Conservation (phyloP, 92 coral and sea anemone genomes). For the Siderastrea siderea region DNA sequence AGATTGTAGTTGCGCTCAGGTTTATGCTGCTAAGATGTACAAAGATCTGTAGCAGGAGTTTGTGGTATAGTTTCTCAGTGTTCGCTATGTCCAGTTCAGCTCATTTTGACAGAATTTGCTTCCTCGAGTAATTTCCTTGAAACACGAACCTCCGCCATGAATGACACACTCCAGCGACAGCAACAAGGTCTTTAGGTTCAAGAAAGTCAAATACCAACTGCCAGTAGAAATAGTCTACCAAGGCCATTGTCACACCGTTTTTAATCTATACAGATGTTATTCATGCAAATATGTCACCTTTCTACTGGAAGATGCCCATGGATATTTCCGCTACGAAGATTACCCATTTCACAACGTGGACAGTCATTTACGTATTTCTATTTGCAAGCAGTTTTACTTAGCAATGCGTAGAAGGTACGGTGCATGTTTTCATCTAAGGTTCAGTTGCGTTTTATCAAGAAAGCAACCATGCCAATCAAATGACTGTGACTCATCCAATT, state of each 20-base stretch:
- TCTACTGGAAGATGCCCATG: no score
- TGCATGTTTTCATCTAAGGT: no score
- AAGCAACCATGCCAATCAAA: no score
- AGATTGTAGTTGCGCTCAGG: neutral
- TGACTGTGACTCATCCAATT: no score
- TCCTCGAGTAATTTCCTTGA: neutral
- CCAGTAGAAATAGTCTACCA: neutral
- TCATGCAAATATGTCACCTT: no score
- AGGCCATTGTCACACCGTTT: neutral
- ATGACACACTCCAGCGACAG: neutral
- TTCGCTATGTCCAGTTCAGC: neutral
- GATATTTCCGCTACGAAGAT: no score
- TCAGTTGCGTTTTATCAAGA: no score
- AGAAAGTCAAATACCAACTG: neutral
- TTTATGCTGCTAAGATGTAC: neutral
- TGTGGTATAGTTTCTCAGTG: neutral
- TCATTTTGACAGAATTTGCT: neutral
- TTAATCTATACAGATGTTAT: no score
- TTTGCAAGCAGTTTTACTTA: no score
- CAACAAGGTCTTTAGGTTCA: neutral
- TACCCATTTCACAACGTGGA: no score
- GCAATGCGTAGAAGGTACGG: no score
- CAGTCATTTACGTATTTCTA: no score
- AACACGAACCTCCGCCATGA: neutral
- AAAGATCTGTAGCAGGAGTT: neutral